A percentile compares a stretch with the other conserved stretches of the same genome.
These are phyloP conservation scores for Tanypteryx hageni DNA, from an alignment of 2,888 invertebrate genomes.

Conservation along the genomic window DNA sequence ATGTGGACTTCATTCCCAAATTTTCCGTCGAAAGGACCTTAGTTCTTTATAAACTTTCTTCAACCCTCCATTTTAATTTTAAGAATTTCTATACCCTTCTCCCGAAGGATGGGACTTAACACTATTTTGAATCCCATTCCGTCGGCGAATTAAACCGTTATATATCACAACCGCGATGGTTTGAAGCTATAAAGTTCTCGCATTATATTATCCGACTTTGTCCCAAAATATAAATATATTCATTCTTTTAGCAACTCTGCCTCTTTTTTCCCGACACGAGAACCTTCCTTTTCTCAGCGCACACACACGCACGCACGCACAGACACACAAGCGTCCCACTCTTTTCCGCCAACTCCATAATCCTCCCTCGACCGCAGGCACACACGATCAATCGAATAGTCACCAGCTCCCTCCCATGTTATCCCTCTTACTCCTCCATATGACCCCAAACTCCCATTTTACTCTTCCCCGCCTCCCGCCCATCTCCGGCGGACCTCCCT, in stretches of 20 bases:
- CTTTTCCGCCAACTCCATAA: background rate
- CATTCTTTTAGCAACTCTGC: background rate
- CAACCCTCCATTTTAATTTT: background rate
- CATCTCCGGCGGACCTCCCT: background rate
- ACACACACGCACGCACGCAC: background rate
- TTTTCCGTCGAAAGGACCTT: background rate
- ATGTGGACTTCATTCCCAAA: background rate
- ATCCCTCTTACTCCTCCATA: background rate
- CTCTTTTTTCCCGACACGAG: background rate
- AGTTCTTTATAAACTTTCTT: background rate
- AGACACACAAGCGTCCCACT: background rate
- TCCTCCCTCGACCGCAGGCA: background rate
- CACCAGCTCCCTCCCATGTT: background rate
- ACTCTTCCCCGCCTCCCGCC: background rate
- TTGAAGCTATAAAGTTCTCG: background rate
- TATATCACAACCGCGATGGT: background rate
- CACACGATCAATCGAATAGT: constrained; percentile 5
- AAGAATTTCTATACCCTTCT: background rate
- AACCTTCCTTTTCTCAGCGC: background rate
- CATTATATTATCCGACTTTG: background rate
- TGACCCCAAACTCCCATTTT: constrained; percentile 5
- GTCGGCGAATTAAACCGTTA: constrained; percentile 1
- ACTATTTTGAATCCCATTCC: background rate
- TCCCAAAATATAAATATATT: background rate
- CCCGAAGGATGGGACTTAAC: background rate